Evolutionary conservation across 2,888 invertebrate genomes (phyloP).

Genomic region (Zelleria hepariella): DNA sequence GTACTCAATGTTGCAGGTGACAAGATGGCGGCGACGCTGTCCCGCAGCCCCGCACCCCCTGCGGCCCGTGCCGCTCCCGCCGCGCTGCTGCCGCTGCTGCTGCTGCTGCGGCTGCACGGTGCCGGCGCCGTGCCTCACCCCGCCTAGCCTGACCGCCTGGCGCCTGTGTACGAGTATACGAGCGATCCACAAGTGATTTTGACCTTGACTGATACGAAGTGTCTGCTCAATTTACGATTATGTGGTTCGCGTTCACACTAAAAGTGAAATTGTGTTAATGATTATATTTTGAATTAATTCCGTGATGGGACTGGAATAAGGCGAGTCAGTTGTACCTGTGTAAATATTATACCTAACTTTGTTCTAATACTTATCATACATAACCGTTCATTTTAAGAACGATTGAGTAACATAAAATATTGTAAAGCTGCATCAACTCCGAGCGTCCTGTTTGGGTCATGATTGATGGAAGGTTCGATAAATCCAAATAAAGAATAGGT

Average conservation of each 20-base stretch:
- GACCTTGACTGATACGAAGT: too few species aligned
- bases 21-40: slow-evolving; percentile 91
- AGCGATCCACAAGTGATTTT: too few species aligned
- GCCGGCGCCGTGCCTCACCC: slow-evolving; percentile 10
- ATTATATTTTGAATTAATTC: background rate
- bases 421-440: too few species aligned
- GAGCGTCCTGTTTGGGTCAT: too few species aligned
- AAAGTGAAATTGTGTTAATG: background rate
- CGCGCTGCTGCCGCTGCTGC: slow-evolving; percentile 8
- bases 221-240: background rate
- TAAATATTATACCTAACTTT: background rate
- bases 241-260: background rate
- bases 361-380: too few species aligned
- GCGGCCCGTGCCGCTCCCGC: slow-evolving; percentile 8
- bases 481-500: too few species aligned
- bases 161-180: slow-evolving; percentile 10
- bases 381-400: too few species aligned
- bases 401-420: too few species aligned
- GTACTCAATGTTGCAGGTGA: slow-evolving; percentile 76
- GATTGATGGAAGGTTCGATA: too few species aligned
- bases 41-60: slow-evolving; percentile 70
- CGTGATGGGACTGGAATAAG: background rate
- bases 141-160: slow-evolving; percentile 9
- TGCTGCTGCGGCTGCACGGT: slow-evolving; percentile 7
- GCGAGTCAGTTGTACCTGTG: background rate